Evolutionary conservation across 1,140 invertebrate genomes (phyloP).

Genomic region (Apis florea): DNA sequence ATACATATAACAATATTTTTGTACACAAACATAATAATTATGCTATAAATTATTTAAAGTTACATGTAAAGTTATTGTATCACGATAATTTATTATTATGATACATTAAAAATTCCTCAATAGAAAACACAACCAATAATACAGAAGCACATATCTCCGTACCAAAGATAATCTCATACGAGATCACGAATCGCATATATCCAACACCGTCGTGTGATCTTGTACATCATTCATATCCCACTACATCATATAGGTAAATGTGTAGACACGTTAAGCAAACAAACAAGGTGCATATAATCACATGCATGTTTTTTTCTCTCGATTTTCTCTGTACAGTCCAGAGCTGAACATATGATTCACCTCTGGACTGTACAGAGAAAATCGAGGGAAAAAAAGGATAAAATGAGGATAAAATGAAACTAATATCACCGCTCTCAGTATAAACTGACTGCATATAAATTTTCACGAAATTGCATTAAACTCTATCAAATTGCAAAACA

Average conservation of each 20-base stretch:
- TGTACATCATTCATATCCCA: not conserved
- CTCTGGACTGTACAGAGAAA: not conserved
- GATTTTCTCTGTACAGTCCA: not conserved
- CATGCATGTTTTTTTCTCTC: not conserved
- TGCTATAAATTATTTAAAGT: no score
- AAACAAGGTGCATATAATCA: not conserved
- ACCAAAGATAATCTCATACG: not conserved
- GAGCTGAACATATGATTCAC: conserved; percentile 38
- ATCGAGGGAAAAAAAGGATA: no score
- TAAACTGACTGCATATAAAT: conserved; percentile 71
- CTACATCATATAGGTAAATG: not conserved
- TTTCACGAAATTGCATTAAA: conserved; percentile 67
- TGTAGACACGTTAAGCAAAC: not conserved
- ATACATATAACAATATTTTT: no score
- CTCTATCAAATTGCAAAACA: conserved; percentile 43
- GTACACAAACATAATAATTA: no score
- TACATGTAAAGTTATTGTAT: no score
- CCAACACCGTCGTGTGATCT: conserved; percentile 12
- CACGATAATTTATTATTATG: no score
- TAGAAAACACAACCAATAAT: not conserved
- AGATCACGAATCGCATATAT: conserved; percentile 5
- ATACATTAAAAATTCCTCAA: no score
- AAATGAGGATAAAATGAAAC: conserved; percentile 33
- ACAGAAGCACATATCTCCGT: not conserved
- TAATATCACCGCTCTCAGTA: conserved; percentile 58